Conservation (phyloP, 1,140 invertebrate species). For the Orchesella cincta region DNA sequence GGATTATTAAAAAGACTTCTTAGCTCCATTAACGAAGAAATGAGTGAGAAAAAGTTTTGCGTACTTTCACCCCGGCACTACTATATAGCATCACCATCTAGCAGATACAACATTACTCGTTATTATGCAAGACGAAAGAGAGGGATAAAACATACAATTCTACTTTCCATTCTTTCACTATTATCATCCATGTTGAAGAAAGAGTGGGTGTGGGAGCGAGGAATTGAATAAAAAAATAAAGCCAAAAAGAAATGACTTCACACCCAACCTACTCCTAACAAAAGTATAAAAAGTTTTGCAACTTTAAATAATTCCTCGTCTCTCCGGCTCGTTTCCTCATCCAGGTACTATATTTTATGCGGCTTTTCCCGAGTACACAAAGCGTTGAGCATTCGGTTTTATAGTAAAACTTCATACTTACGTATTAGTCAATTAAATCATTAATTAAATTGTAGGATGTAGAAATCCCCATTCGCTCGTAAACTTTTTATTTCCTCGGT, state of each 20-base stretch:
- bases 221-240: neutral
- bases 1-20: neutral
- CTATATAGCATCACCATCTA: neutral
- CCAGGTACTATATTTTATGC: too few relatives aligned
- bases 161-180: neutral
- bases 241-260: neutral
- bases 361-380: too few relatives aligned
- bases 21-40: neutral
- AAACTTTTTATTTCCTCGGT: slow-evolving; percentile 23
- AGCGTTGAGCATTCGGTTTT: too few relatives aligned
- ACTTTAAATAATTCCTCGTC: slow-evolving; percentile 23
- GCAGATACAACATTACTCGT: too few relatives aligned
- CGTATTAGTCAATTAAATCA: slow-evolving; percentile 29
- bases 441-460: slow-evolving; percentile 23
- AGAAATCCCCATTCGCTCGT: slow-evolving; percentile 25
- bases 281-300: neutral
- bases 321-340: too few relatives aligned
- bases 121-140: neutral
- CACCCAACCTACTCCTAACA: neutral
- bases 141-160: neutral
- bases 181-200: neutral
- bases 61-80: neutral
- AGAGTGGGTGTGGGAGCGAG: too few relatives aligned
- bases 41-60: neutral
- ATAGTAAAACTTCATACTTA: slow-evolving; percentile 3